phyloP scores from a whole-genome alignment of 2,888 invertebrate species.

The Eilema caniola region DNA sequence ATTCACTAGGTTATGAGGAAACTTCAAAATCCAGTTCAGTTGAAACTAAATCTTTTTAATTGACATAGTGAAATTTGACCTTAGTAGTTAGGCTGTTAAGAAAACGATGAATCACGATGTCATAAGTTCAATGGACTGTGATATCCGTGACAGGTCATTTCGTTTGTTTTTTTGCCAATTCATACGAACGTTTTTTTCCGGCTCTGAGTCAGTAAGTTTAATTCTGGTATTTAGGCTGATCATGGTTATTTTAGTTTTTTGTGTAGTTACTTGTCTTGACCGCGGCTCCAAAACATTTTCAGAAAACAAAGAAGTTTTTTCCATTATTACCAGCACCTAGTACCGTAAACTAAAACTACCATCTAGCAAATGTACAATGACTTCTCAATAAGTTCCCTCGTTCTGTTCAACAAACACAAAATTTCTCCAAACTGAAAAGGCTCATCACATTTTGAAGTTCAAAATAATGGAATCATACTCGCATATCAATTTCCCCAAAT shows the following conservation, averaged over 20 bases:
- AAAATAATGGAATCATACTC: background rate
- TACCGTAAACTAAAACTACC: background rate
- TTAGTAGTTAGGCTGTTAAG: background rate
- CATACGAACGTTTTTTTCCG: background rate
- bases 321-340: background rate
- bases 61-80: too few relatives aligned
- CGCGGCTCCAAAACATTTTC: background rate
- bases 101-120: constrained; percentile 3
- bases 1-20: background rate
- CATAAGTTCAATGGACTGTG: constrained; percentile 1
- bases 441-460: background rate
- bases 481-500: background rate
- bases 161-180: background rate
- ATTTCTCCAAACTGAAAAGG: background rate
- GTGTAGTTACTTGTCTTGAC: background rate
- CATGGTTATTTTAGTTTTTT: background rate
- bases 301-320: background rate
- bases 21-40: background rate
- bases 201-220: background rate
- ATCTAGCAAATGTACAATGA: background rate
- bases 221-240: background rate
- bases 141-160: constrained; percentile 9
- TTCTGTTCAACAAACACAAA: background rate
- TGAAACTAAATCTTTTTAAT: background rate
- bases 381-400: background rate